Evolutionary conservation across 1,140 invertebrate genomes (phyloP), one percentile per base, ranked within the genome.

Genomic region (Lordiphosa clarofinis): DNA sequence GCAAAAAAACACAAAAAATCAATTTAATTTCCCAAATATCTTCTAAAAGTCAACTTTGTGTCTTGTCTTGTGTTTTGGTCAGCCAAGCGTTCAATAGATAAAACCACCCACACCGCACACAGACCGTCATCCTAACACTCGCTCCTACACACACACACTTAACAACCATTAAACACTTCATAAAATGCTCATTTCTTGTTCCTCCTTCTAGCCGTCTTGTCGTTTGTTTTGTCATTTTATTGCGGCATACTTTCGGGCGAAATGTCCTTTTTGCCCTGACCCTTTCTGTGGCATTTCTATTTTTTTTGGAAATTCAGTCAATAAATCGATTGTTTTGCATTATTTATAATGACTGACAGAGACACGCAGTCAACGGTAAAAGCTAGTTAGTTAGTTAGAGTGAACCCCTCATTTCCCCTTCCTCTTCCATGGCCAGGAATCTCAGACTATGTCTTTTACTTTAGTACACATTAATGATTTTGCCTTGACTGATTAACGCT

Each of bases 121-220:
- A 70, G 15, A 39, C 12, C 40, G 1, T 37, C 55, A 33, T 7
- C 21, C 36, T 15, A 6, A 53, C 36, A 33, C 31, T 55, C 11
- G 15, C 24, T 19, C 15, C 31, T 50, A 54, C 56, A 58, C 49
- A 65, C 56, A 75, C 67, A 69, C 67, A 65, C 63, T 84, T 78
- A 84, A 78, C 78, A 86, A 73, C 69, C 73, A 82, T 82, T 84
- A 82, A 84, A 82, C 78, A 84, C 78, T 84, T 82, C 78, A 82
- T 84, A 82, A 82, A 84, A 82, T 84, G 68, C 63, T 54, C 73
- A 82, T 82, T 84, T 84, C 78, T 82, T 72, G 76, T 63, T 44
- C 40, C 10, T 39, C 38, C n/a, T 12, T 59, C 42, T 9, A 33
- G 43, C 38, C 39, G 43, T 38, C 52, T 55, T 63, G 61, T 73